Conservation (phyloP, 2,888 invertebrate species). For the Hyles lineata region DNA sequence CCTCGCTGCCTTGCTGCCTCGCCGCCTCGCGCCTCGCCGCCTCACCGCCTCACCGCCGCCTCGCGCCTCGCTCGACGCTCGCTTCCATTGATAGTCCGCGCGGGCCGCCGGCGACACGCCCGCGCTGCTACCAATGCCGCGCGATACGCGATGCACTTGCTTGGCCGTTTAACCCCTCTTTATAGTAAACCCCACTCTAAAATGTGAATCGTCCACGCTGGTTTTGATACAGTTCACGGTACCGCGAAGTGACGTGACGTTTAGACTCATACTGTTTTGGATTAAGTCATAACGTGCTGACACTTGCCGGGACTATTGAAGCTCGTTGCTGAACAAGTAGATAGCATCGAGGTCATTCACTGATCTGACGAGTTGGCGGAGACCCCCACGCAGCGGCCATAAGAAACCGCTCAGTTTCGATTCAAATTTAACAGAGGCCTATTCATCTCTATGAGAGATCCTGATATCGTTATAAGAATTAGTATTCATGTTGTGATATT, state of each 20-base stretch:
- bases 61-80: slow-evolving; percentile 48
- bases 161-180: slow-evolving; percentile 56
- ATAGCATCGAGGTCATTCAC: slow-evolving; percentile 78
- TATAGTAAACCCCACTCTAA: slow-evolving; percentile 57
- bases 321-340: slow-evolving; percentile 56
- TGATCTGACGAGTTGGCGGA: slow-evolving; percentile 63
- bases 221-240: slow-evolving; percentile 20
- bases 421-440: slow-evolving; percentile 62
- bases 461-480: slow-evolving; percentile 33
- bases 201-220: slow-evolving; percentile 59
- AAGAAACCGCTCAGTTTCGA: slow-evolving; percentile 47
- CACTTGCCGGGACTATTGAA: slow-evolving; percentile 60
- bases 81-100: slow-evolving; percentile 78
- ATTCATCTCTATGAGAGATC: slow-evolving; percentile 37
- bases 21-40: slow-evolving; percentile 50
- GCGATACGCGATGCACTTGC: slow-evolving; percentile 63
- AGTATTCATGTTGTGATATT: slow-evolving; percentile 49
- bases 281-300: slow-evolving; percentile 52
- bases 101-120: slow-evolving; percentile 74
- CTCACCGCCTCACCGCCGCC: slow-evolving; percentile 49
- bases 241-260: slow-evolving; percentile 51
- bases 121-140: slow-evolving; percentile 63
- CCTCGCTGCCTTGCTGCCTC: slow-evolving; percentile 41
- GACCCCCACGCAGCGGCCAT: slow-evolving; percentile 53
- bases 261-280: slow-evolving; percentile 33